These are phyloP conservation scores for Anthonomus grandis DNA, from an alignment of 1,140 invertebrate genomes.

Conservation along the genomic window DNA sequence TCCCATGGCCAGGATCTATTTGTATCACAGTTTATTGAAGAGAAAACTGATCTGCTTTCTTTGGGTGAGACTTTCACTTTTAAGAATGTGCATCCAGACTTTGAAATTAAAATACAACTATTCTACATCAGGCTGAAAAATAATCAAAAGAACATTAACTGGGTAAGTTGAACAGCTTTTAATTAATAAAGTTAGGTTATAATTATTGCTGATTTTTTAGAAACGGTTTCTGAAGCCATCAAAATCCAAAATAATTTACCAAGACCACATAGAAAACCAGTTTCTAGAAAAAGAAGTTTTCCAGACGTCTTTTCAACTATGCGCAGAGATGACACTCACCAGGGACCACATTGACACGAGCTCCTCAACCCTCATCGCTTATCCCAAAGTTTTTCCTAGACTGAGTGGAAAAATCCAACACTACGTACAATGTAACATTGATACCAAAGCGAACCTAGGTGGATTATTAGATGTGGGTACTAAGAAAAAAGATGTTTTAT, in stretches of 20 bases:
- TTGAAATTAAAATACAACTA: constrained; percentile 21
- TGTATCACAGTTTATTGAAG: constrained; percentile 10
- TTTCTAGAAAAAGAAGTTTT: constrained; percentile 13
- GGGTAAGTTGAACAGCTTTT: constrained; percentile 3
- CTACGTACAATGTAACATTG: constrained; percentile 6
- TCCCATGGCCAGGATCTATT: constrained; percentile 11
- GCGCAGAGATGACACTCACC: constrained; percentile 17
- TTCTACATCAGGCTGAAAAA: constrained; percentile 17
- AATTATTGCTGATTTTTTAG: neutral
- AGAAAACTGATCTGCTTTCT: neutral
- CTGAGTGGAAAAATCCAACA: constrained; percentile 3
- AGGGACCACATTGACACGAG: constrained; percentile 8
- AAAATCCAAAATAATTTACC: constrained; percentile 17
- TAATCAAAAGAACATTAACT: constrained; percentile 9
- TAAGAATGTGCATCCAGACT: constrained; percentile 11
- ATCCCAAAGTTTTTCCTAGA: constrained; percentile 7
- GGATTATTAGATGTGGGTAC: constrained; percentile 24
- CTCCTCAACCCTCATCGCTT: neutral
- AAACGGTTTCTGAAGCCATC: constrained; percentile 6
- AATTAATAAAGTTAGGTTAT: neutral
- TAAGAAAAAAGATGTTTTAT: neutral
- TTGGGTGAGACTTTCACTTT: constrained; percentile 9
- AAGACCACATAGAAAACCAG: constrained; percentile 15
- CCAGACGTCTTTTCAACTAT: constrained; percentile 21
- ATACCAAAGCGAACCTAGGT: constrained; percentile 1